These are phyloP conservation scores for Nymphalis io DNA, from an alignment of 1,140 invertebrate genomes.

Conservation along the genomic window DNA sequence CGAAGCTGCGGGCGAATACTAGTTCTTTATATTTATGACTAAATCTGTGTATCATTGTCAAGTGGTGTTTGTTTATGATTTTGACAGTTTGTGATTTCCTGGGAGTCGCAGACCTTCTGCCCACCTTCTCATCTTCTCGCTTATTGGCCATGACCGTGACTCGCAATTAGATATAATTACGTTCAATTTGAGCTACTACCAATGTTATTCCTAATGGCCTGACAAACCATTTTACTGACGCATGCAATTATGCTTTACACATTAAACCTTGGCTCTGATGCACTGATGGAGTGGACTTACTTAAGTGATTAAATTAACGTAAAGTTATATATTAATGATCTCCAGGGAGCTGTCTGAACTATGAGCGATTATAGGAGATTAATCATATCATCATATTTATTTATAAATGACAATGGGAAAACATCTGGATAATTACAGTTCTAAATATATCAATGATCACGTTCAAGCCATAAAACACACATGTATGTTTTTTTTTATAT, in stretches of 20 bases:
- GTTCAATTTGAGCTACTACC: conserved; percentile 72
- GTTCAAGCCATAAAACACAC: conserved; percentile 38
- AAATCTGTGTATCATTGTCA: background rate
- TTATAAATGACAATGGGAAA: conserved; percentile 33
- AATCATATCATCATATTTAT: conserved; percentile 27
- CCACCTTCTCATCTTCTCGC: conserved; percentile 69
- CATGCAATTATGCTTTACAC: conserved; percentile 69
- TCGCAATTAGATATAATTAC: conserved; percentile 78
- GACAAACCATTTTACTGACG: conserved; percentile 50
- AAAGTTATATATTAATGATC: background rate
- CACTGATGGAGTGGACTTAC: background rate
- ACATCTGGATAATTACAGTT: conserved; percentile 45
- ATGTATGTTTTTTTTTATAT: conserved; percentile 43
- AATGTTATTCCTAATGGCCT: conserved; percentile 68
- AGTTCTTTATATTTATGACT: too few relatives aligned
- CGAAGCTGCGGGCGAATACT: too few relatives aligned
- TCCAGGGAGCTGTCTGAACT: background rate
- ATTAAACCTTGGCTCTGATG: conserved; percentile 45
- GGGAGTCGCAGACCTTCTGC: conserved; percentile 51
- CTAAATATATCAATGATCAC: conserved; percentile 49
- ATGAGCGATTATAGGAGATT: conserved; percentile 2
- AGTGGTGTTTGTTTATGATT: background rate
- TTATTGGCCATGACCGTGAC: conserved; percentile 79
- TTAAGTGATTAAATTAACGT: background rate
- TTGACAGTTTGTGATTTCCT: conserved; percentile 8